Base-by-base conservation (phyloP, 1,140 invertebrate species). In the Condylostylus longicornis region DNA sequence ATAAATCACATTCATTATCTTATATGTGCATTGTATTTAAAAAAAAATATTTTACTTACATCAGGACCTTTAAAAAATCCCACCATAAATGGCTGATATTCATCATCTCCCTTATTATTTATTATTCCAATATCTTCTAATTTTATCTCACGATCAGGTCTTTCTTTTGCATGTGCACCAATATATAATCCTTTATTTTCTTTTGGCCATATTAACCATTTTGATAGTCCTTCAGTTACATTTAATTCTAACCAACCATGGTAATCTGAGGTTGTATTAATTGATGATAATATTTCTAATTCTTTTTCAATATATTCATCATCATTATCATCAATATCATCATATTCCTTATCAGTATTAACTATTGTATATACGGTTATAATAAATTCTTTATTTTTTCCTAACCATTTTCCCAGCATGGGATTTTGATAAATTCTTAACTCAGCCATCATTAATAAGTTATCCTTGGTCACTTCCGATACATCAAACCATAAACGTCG, bases 401-500 rank as follows among this genome's bases (percentile, higher is more conserved):
- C 58, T 3, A 45, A 18, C 57, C 57, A 60, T 47, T 57, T 60
- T 13, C 55, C 53, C 17, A 57, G 47, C 22, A 46, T 53, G 20
- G 63, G 48, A 37, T 69, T 71, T 44, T 85, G 78, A 57, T 81
- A 91, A 2, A 95, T 63, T 25, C 85, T 67, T 10, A 95, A 61
- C 60, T 94, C 88, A 1, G 86, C 85, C 31, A 78, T 77, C 19
- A 90, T 74, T 14, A 93, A 72, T 6, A 72, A 72, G 47, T 89
- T 82, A 37, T 77, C 77, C 4, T 67, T 57, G 2, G 83, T 75
- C 6, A 91, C 75, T 50, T 91, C 84, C 4, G 77, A 73, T 7
- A 90, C 77, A 57, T 94, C 85, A 59, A 96, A 96, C 82, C 83
- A 94, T 12, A 93, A 72, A 27, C 82, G 72, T 49, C 82, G 75